Base-by-base conservation (phyloP, 2,113 vertebrate genomes). In the Pomatostomus ruficeps region DNA sequence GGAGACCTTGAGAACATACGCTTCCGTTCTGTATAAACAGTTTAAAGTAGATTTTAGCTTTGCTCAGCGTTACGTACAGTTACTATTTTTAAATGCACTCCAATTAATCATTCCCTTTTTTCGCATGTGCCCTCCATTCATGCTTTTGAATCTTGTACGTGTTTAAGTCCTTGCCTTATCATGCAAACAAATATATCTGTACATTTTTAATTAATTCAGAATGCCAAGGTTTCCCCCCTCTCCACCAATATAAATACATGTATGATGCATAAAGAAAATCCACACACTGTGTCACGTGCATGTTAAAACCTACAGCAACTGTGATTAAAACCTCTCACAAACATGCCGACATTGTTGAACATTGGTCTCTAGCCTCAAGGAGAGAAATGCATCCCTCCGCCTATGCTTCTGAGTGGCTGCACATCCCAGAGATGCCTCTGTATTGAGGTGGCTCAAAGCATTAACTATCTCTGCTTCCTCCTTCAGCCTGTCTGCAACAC, bases 31-130 rank as follows among this genome's bases (percentile, higher is more conserved):
- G 25, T 85, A 85, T 76, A 94, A 91, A 89, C 92, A 94, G 58
- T 79, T 91, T 68, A 94, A 96, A 96, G 88, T 88, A 95, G 90
- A 79, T 82, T 88, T 85, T 61, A 93, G 87, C 81, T 93, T 91
- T 91, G 74, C 81, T 90, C 66, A 79, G 85, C 93, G 48, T 91
- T 95, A 85, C 3, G 0, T 72, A 67, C 43, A 52, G 74, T 74
- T 89, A 61, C 92, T 94, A 67, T 91, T 93, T 94, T 91, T 79
- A 91, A 61, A 82, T 62, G 36, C 52, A 78, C 43, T 75, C 43
- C 42, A n/a, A 23, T 93, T 82, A 78, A 91, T 81, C 43, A 74
- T 75, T 89, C 40, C 15, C 4, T 57, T 91, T 82, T 74, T 85
- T 75, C 52, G 31, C 1, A 0, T 52, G 16, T 94, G 81, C 54